Base-by-base conservation (phyloP, 2,888 invertebrate species). In the Drosophila cognata region DNA sequence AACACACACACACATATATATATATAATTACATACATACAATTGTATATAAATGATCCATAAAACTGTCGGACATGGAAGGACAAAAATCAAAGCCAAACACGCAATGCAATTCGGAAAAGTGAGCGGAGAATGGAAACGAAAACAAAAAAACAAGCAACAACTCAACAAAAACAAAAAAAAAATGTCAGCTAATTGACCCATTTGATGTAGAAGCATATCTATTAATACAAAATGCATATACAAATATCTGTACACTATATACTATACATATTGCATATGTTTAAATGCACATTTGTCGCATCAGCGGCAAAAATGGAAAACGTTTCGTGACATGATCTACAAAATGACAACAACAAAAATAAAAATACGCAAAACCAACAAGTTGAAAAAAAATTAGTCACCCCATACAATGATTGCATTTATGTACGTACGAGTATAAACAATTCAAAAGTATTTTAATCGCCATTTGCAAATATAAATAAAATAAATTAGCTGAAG, bases 311-410 rank as follows among this genome's bases (percentile, higher is more conserved):
- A n/a, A 50, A 79, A 81, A 74, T 85, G 79, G 72, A 79, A 80
- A 77, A 85, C 68, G 78, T 66, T 85, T 86, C 79, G 83, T 85
- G 86, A 86, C 84, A 88, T 76, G 86, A 85, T 79, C 76, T 82
- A 78, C 50, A 77, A 67, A 63, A 58, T 28, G 67, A 62, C 53
- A 61, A 35, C 52, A 62, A 57, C 31, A 56, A 64, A 57, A 67
- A 33, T 33, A 50, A 56, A 58, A 61, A 58, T 31, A 29, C 57
- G 55, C 56, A 31, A 46, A 60, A 56, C 46, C 57, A 79, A 84
- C 79, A 84, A 71, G 35, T 53, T 79, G 51, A 59, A 81, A 79
- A 81, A 81, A 74, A 67, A 69, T 87, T 84, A 80, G 75, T 87
- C 87, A 84, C 69, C 63, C 56, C 70, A 76, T 58, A 62, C 69